Evolutionary conservation across 2,888 invertebrate species (phyloP).

Genomic region (Cheilosia impressa): DNA sequence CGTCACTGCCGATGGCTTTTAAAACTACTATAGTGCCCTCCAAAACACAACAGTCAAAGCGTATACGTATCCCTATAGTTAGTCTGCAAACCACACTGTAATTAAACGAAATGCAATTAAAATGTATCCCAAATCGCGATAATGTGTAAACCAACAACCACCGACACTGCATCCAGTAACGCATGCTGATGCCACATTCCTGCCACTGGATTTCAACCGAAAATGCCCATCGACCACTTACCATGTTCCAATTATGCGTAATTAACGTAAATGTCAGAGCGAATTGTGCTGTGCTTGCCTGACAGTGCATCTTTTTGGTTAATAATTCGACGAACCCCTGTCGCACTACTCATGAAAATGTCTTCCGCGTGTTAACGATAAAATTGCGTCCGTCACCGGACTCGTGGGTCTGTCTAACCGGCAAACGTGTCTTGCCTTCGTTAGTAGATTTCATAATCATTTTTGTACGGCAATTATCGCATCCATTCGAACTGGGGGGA

Average conservation of each 20-base stretch:
- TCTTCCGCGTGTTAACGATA: constrained; percentile 55
- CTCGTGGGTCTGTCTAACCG: constrained; percentile 42
- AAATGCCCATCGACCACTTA: constrained; percentile 15
- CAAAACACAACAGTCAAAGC: not conserved
- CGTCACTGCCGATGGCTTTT: not conserved
- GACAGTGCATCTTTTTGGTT: constrained; percentile 41
- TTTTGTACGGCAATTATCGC: constrained; percentile 54
- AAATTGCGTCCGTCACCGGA: constrained; percentile 32
- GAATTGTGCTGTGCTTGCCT: not conserved
- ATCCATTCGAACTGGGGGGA: constrained; percentile 39
- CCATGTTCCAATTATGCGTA: constrained; percentile 53
- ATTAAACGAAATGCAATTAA: constrained; percentile 54
- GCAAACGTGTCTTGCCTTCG: constrained; percentile 65
- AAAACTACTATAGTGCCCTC: not conserved
- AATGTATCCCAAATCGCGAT: constrained; percentile 15
- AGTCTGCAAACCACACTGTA: constrained; percentile 55
- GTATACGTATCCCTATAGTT: constrained; percentile 12
- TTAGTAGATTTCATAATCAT: constrained; percentile 46
- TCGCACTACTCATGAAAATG: constrained; percentile 7
- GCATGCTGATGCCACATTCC: constrained; percentile 9
- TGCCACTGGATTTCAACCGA: constrained; percentile 22
- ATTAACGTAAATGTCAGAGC: constrained; percentile 14
- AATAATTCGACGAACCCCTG: constrained; percentile 23
- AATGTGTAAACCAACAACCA: constrained; percentile 30
- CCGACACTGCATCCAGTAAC: not conserved